Percentiles rank a stretch among this genome's conserved stretches.
Evolutionary conservation across 2,888 invertebrate species (phyloP).

Genomic region (Caenorhabditis sinica): DNA sequence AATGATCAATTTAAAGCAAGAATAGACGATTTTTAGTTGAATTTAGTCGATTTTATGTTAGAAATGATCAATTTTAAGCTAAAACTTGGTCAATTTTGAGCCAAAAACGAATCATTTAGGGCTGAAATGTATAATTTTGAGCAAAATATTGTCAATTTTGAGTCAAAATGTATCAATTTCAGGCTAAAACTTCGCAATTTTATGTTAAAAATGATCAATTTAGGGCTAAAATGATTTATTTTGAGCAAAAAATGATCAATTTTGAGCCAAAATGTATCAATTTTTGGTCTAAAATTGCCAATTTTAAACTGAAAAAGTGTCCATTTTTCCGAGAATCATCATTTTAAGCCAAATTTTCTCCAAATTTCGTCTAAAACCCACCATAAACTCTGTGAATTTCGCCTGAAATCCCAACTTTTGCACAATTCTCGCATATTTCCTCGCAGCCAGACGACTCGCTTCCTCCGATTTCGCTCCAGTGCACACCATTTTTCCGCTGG

Average conservation of each 20-base stretch:
- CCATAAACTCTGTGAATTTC: constrained; percentile 84
- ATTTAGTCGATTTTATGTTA: not conserved
- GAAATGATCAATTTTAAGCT: not conserved
- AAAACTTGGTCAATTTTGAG: not conserved
- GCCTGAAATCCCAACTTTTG: constrained; percentile 90
- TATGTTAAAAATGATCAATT: too few species aligned
- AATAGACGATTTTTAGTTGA: not conserved
- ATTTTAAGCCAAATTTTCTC: not conserved
- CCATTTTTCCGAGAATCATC: not conserved
- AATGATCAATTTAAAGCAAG: not conserved
- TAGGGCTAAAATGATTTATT: too few species aligned
- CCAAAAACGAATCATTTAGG: not conserved
- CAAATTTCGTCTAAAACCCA: constrained; percentile 28
- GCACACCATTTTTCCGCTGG: constrained; percentile 92
- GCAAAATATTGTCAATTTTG: not conserved
- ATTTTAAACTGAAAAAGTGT: too few species aligned
- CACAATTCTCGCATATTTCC: constrained; percentile 91
- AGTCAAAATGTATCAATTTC: not conserved
- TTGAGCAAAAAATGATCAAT: too few species aligned
- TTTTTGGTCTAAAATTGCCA: too few species aligned
- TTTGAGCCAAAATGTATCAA: too few species aligned
- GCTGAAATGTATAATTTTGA: too few species aligned
- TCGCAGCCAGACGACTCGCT: constrained; percentile 87
- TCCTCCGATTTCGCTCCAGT: constrained; percentile 92
- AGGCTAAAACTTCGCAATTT: too few species aligned